These are phyloP conservation scores for Amiota minor DNA, from an alignment of 2,888 invertebrate species.

Conservation along the genomic window DNA sequence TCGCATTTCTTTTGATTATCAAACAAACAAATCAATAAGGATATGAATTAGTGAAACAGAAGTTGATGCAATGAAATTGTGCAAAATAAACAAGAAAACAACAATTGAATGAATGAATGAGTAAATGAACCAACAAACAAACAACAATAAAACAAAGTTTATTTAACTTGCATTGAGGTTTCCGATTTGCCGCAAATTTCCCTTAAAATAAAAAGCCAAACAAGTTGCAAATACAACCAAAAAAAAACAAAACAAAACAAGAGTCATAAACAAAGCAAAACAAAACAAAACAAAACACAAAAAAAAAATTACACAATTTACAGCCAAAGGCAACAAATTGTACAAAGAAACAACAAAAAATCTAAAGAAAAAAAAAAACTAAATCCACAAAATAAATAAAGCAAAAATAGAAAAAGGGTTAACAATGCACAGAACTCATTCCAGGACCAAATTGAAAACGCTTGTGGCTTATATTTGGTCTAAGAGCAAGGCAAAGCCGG, in stretches of 20 bases:
- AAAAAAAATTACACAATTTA: not conserved
- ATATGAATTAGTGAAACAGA: not conserved
- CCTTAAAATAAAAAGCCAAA: conserved; percentile 34
- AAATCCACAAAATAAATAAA: conserved; percentile 37
- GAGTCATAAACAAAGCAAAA: conserved; percentile 35
- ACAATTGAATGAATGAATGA: conserved; percentile 1
- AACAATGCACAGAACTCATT: not conserved
- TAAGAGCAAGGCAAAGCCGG: too few species aligned
- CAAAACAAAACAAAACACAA: conserved; percentile 31
- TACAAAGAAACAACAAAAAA: conserved; percentile 14
- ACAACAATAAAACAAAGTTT: conserved; percentile 56
- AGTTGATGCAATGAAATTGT: not conserved
- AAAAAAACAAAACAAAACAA: conserved; percentile 31
- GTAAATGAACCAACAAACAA: conserved; percentile 28
- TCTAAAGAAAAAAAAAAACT: conserved; percentile 30
- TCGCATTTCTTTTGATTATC: conserved; percentile 20
- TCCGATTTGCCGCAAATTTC: conserved; percentile 67
- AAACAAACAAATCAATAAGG: not conserved
- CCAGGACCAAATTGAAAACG: not conserved
- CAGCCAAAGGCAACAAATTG: conserved; percentile 31
- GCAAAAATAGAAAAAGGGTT: conserved; percentile 33
- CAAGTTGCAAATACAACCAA: conserved; percentile 36
- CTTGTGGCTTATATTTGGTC: not conserved
- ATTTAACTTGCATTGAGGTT: conserved; percentile 64
- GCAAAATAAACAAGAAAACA: conserved; percentile 12